Conservation (phyloP, 2,113 vertebrate species). For the Galeopterus variegatus region DNA sequence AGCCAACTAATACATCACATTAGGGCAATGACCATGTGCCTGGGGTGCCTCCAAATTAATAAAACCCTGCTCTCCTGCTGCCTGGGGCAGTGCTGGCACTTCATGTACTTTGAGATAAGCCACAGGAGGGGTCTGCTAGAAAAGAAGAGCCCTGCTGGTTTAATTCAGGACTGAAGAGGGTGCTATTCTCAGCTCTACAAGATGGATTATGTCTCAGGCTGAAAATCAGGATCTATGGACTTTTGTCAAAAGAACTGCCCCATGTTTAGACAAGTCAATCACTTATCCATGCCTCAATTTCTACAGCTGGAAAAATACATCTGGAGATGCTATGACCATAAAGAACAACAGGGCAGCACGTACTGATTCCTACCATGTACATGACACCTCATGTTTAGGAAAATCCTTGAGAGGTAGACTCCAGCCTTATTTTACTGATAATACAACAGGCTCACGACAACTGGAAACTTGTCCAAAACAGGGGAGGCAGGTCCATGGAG, state of each 20-base stretch:
- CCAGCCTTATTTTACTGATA: background rate
- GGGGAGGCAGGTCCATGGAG: background rate
- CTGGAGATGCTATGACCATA: background rate
- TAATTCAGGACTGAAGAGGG: background rate
- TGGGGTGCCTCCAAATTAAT: background rate
- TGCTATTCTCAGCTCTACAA: slow-evolving; percentile 1
- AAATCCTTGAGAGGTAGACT: background rate
- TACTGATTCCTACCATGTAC: background rate
- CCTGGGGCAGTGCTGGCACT: background rate
- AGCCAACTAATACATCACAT: background rate
- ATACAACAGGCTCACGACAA: background rate
- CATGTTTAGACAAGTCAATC: background rate
- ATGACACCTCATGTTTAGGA: background rate
- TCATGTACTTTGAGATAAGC: background rate
- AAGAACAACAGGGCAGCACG: background rate
- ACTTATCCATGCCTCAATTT: background rate
- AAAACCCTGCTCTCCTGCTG: background rate
- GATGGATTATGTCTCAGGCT: background rate
- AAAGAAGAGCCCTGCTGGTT: background rate
- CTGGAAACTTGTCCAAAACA: background rate
- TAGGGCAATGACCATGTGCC: background rate
- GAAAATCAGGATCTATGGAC: background rate
- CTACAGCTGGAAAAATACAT: background rate
- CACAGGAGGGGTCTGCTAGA: background rate
- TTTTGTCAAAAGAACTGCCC: background rate